Conservation (phyloP, 2,888 invertebrate species). For the Dicyrtomina minuta region DNA sequence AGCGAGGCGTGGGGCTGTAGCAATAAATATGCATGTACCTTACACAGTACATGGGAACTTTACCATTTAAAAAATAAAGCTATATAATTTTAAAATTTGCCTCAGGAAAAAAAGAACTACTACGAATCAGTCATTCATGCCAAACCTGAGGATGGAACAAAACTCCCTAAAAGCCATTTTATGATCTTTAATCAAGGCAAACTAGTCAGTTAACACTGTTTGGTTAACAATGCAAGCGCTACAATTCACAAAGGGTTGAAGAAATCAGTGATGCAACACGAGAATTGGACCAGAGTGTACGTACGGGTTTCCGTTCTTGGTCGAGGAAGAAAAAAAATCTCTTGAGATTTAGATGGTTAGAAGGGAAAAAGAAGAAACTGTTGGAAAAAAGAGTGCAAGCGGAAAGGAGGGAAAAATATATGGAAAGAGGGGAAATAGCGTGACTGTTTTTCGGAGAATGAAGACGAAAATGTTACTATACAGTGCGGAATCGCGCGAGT, state of each 20-base stretch:
- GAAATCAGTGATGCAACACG: constrained; percentile 40
- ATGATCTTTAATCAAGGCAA: no score
- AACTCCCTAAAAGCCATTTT: no score
- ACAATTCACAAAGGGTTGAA: constrained; percentile 15
- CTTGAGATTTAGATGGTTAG: constrained; percentile 37
- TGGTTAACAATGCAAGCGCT: background rate
- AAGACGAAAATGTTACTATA: constrained; percentile 37
- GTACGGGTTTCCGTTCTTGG: constrained; percentile 36
- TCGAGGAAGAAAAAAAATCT: constrained; percentile 36
- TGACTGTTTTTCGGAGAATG: constrained; percentile 42
- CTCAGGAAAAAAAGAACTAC: no score
- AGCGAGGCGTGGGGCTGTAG: no score
- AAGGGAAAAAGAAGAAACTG: constrained; percentile 27
- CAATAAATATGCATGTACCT: no score
- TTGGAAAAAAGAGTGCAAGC: background rate
- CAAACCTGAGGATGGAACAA: no score
- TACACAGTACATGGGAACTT: no score
- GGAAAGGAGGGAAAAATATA: constrained; percentile 27
- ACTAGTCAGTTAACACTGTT: no score
- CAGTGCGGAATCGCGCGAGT: constrained; percentile 5
- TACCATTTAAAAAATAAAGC: no score
- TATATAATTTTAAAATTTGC: no score
- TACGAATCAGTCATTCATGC: no score
- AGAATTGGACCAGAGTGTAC: constrained; percentile 31
- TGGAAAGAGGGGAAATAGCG: constrained; percentile 39